Base-by-base conservation (phyloP, 2,797 vertebrate species). In the Rachycentron canadum region DNA sequence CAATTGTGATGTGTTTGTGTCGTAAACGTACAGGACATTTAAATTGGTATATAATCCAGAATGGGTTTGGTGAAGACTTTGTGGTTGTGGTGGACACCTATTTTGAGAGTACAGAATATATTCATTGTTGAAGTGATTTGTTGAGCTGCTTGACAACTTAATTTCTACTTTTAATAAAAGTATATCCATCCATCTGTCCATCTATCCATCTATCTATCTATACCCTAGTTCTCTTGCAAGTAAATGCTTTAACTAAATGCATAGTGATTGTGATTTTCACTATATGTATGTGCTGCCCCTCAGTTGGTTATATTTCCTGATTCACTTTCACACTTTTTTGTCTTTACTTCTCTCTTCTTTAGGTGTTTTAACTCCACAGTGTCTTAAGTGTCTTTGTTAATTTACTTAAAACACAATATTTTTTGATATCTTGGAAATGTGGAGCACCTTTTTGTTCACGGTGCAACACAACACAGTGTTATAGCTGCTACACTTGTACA, bases 241-340 rank as follows among this genome's bases (percentile, higher is more conserved):
- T 7, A 19, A 28, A 57, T 0, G 21, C 43, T 45, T 1, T 12
- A 55, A 65, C 32, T 13, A 5, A 62, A 79, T 75, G 55, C 23
- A 28, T 2, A 53, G 2, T 38, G 30, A 8, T 23, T 26, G 10
- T 30, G 38, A 40, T 12, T 56, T 21, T 38, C 11, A 61, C 52
- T 21, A 9, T 17, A 5, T 32, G 19, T 30, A 69, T 63, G 52
- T 34, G 36, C 63, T 63, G 52, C 2, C 12, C 25, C 30, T 58
- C 19, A 34, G 6, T 19, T 52, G 13, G 17, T 10, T 26, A 9
- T 26, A 68, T 68, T 69, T 76, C 60, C 73, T 76, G 23, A 76
- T 65, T 49, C 50, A 43, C 43, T 34, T 13, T 23, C 11, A 34
- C 32, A 36, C 34, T 28, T 23, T 62, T 25, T 26, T 3, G 43